Evolutionary conservation across 2,888 invertebrate genomes (phyloP), one percentile per base, ranked within the genome.

Genomic region (Macroteleia sp.): DNA sequence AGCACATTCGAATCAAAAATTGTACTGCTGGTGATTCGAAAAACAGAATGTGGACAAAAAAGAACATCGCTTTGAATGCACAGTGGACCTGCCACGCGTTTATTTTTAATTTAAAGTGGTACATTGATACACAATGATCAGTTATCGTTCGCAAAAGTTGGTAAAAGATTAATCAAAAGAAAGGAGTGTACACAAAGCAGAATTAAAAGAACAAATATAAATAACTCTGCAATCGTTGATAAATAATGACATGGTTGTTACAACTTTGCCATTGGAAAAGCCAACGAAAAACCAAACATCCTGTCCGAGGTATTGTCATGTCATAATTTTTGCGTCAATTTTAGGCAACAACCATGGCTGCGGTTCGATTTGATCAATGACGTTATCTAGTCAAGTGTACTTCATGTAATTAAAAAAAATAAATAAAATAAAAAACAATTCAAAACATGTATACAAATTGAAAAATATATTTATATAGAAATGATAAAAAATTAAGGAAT

Each of bases 1-100:
- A n/a, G n/a, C n/a, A n/a, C n/a, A n/a, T n/a, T n/a, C n/a, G n/a
- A n/a, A n/a, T n/a, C n/a, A n/a, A n/a, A n/a, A n/a, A 46, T 85
- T 83, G 87, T 88, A 89, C 85, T 87, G 88, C 89, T 89, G 89
- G 88, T 89, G 89, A 87, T 86, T 87, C 62, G 50, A 39, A 59
- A 56, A 28, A 44, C 56, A 41, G 20, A 36, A 74, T 25, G 39
- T 41, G 59, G 56, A 76, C 25, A 22, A 54, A 48, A 41, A 56
- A 56, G 44, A 70, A 77, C 54, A 48, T 62, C 46, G 62, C 61
- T 69, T 59, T 61, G 64, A 66, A 70, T 67, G 46, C 48, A 77
- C 34, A 67, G 82, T 85, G 87, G 83, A 79, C 86, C 86, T 76
- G 87, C 86, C 86, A 86, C 85, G 59, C 44, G 19, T 73, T 73